Evolutionary conservation across 2,113 vertebrate species (phyloP).

Genomic region (Euleptes europaea): DNA sequence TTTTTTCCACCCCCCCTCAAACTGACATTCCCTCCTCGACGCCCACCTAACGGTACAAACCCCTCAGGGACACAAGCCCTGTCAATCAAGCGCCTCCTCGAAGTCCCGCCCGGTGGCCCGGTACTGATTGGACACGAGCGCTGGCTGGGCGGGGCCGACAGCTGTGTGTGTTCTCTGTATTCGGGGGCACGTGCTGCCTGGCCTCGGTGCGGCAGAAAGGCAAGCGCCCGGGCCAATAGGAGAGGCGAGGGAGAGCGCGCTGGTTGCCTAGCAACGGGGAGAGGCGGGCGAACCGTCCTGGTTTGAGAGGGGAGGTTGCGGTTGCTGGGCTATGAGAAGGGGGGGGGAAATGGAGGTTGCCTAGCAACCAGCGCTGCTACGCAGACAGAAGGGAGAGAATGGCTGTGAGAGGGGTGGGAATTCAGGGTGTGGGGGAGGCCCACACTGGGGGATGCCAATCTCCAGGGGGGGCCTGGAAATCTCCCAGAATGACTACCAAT

Average conservation of each 20-base stretch:
- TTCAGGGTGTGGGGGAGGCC: not conserved
- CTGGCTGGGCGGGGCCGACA: not conserved
- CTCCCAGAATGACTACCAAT: too few species aligned
- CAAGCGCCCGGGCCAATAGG: not conserved
- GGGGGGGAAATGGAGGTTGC: not conserved
- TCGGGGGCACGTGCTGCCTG: not conserved
- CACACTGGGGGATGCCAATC: too few species aligned
- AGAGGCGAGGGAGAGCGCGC: rapidly evolving
- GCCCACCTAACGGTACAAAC: not conserved
- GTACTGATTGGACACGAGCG: slow-evolving; percentile 29
- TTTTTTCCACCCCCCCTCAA: not conserved
- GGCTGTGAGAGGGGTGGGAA: not conserved
- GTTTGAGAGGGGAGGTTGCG: not conserved
- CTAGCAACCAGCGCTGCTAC: not conserved
- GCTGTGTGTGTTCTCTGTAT: not conserved
- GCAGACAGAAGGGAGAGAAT: not conserved
- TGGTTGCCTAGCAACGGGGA: rapidly evolving
- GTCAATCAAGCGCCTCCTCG: slow-evolving; percentile 7
- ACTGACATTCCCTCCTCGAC: not conserved
- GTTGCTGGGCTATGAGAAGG: too few species aligned
- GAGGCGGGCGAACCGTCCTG: not conserved
- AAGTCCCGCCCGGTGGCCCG: not conserved
- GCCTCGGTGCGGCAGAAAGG: not conserved
- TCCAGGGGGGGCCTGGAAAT: too few species aligned
- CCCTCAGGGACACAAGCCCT: too few species aligned